A percentile compares a stretch with the other conserved stretches of the same genome.
These are phyloP conservation scores for Chirona hameri DNA, from an alignment of 2,888 invertebrate species.

Conservation along the genomic window DNA sequence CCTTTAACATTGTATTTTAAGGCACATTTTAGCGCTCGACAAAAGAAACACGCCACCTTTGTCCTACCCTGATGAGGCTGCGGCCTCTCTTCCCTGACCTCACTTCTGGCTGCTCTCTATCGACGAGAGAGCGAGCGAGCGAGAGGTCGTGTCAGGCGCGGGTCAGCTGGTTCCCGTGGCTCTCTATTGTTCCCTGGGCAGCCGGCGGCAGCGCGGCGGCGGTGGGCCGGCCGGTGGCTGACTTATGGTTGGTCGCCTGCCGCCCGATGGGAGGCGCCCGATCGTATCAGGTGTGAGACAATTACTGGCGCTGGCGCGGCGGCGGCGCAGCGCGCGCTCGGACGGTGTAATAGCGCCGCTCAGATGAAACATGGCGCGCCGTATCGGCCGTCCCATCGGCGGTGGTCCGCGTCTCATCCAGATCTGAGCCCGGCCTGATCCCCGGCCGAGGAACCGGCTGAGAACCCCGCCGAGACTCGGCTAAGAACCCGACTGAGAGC, in stretches of 20 bases:
- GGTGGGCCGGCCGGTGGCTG: background rate
- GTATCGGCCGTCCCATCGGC: background rate
- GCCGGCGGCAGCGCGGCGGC: background rate
- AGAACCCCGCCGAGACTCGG: too few relatives aligned
- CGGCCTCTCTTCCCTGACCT: too few relatives aligned
- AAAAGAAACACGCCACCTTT: too few relatives aligned
- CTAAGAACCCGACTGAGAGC: too few relatives aligned
- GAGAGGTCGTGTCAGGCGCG: background rate
- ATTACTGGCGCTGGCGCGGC: constrained; percentile 1
- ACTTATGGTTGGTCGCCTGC: background rate
- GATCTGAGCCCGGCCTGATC: too few relatives aligned
- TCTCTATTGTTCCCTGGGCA: background rate
- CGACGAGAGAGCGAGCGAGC: background rate
- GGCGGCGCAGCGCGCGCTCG: background rate
- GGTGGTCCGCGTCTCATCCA: too few relatives aligned
- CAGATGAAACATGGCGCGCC: constrained; percentile 23
- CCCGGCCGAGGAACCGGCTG: too few relatives aligned
- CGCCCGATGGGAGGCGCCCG: constrained; percentile 14
- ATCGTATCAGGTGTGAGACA: constrained; percentile 27
- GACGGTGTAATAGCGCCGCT: constrained; percentile 9
- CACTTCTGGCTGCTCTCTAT: too few relatives aligned
- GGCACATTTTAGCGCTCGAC: too few relatives aligned
- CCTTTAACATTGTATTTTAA: too few relatives aligned
- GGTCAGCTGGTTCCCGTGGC: background rate
- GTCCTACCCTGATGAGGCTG: too few relatives aligned